Conservation (phyloP, 2,113 vertebrate genomes). For the Cepphus grylle region DNA sequence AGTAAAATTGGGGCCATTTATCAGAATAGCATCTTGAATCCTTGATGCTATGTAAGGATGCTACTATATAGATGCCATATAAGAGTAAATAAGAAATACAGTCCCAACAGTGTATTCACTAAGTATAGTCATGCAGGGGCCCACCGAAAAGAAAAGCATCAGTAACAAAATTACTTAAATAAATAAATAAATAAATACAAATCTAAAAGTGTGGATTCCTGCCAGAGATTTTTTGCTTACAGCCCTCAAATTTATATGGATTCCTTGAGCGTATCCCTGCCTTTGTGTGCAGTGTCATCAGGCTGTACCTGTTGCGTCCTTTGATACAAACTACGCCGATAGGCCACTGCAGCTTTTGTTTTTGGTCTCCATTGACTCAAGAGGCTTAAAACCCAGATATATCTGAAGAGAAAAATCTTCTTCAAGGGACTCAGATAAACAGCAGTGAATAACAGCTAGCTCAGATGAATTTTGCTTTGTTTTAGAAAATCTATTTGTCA, state of each 20-base stretch:
- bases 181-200: background rate
- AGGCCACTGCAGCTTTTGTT: background rate
- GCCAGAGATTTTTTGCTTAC: background rate
- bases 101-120: background rate
- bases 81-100: background rate
- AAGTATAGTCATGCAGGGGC: background rate
- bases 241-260: background rate
- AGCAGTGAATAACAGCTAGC: background rate
- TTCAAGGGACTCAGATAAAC: background rate
- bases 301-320: background rate
- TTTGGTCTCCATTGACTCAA: background rate
- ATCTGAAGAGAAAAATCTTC: background rate
- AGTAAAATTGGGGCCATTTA: background rate
- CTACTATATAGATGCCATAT: background rate
- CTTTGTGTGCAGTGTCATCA: background rate
- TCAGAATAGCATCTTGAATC: background rate
- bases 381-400: background rate
- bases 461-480: background rate
- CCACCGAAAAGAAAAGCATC: background rate
- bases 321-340: background rate
- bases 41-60: background rate
- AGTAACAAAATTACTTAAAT: background rate
- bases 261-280: background rate
- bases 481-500: background rate
- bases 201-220: background rate